phyloP scores from a whole-genome alignment of 1,140 invertebrate genomes.

The Macrotrachela quadricornifera region DNA sequence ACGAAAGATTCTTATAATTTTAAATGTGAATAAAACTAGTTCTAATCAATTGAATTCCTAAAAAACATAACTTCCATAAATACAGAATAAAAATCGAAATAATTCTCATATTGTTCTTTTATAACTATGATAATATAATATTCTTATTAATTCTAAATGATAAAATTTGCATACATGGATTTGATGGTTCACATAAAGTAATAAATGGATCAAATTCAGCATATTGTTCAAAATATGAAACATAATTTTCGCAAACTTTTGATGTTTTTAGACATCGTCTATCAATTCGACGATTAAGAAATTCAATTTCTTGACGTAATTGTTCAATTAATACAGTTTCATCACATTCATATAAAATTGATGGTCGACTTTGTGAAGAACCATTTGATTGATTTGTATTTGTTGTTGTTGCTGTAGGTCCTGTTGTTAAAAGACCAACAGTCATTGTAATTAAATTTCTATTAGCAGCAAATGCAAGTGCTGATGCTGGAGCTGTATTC shows the following conservation, averaged over 20 bases:
- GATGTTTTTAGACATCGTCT: slow-evolving; percentile 78
- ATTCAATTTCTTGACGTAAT: slow-evolving; percentile 11
- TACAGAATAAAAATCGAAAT: too few relatives aligned
- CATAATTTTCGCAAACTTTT: slow-evolving; percentile 78
- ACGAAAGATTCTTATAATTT: too few relatives aligned
- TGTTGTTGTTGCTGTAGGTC: not conserved
- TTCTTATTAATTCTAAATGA: too few relatives aligned
- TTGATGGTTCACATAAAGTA: slow-evolving; percentile 49
- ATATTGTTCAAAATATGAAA: slow-evolving; percentile 86
- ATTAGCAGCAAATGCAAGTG: too few relatives aligned
- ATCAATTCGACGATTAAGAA: slow-evolving; percentile 52
- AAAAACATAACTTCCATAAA: too few relatives aligned
- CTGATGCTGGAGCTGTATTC: slow-evolving; percentile 15
- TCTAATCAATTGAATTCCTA: too few relatives aligned
- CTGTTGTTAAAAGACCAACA: too few relatives aligned
- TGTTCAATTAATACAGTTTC: not conserved
- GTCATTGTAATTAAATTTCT: slow-evolving; percentile 17
- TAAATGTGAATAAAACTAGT: too few relatives aligned
- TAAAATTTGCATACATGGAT: slow-evolving; percentile 39
- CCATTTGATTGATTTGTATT: not conserved
- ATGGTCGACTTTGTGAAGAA: too few relatives aligned
- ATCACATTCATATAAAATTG: not conserved
- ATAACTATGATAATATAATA: too few relatives aligned
- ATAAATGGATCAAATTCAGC: slow-evolving; percentile 81
- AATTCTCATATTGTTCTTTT: too few relatives aligned